Conservation (phyloP, 1,140 invertebrate species). For the Drosophila quadrilineata region DNA sequence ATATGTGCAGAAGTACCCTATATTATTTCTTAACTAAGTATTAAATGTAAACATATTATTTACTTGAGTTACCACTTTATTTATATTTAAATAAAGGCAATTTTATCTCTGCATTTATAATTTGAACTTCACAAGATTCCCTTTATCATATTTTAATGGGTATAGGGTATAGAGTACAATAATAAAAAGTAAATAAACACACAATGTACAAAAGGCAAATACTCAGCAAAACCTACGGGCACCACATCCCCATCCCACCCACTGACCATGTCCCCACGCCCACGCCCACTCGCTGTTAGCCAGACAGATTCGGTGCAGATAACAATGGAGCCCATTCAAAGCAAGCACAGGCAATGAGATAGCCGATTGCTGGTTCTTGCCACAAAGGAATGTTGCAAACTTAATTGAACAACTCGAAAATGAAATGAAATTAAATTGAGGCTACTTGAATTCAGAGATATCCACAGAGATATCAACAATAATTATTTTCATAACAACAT, state of each 20-base stretch:
- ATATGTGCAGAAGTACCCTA: too few species aligned
- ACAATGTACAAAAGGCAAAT: constrained; percentile 11
- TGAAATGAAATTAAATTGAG: constrained; percentile 55
- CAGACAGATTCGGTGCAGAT: constrained; percentile 37
- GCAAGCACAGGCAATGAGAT: constrained; percentile 4
- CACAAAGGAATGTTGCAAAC: constrained; percentile 49
- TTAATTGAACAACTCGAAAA: constrained; percentile 68
- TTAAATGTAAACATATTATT: too few species aligned
- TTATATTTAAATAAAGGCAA: too few species aligned
- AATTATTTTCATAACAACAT: too few species aligned
- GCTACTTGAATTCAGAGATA: constrained; percentile 13
- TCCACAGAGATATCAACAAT: too few species aligned
- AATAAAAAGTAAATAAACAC: constrained; percentile 15
- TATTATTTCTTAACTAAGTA: too few species aligned
- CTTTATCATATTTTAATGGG: neutral
- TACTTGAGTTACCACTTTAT: too few species aligned
- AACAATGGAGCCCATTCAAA: constrained; percentile 18
- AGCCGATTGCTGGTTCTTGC: neutral
- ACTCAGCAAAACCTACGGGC: constrained; percentile 18
- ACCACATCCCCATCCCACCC: neutral
- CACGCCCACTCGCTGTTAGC: neutral
- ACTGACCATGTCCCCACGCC: neutral
- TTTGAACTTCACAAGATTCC: too few species aligned
- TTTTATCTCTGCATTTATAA: too few species aligned
- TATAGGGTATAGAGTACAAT: neutral